Evolutionary conservation across 2,888 invertebrate species (phyloP), one percentile per base, ranked within the genome.

Genomic region (Napeogenes inachia): DNA sequence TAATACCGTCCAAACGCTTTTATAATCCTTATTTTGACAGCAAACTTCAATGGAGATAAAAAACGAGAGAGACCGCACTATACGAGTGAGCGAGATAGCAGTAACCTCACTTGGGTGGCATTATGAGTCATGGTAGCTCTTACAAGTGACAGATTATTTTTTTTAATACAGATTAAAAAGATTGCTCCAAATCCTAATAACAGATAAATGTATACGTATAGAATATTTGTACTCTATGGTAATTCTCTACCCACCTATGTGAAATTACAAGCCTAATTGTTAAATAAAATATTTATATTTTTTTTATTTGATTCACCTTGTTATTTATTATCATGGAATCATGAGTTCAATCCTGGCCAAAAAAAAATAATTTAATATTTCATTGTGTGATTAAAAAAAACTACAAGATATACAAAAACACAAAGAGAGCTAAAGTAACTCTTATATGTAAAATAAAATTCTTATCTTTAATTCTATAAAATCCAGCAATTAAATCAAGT

Each of bases 11-110:
- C 89, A 83, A 84, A 82, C 76, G 75, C 82, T 88, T 84, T 86
- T 87, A 88, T 88, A 89, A 89, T 89, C 87, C 87, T 89, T 89
- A 90, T 90, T 90, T 90, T 90, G 89, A 90, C 89, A 89, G 87
- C 85, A 80, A 84, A 84, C 84, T 84, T 87, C 85, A 89, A 87
- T 87, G 85, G 79, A 81, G 77, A 74, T 73, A 80, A 80, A 86
- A 86, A 87, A 85, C 62, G 73, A 81, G 65, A 47, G 77, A 66
- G 82, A 86, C 71, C 61, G 42, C 35, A 71, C 70, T 73, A 78
- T 82, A 76, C 66, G 71, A 8, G n/a, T 8, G 75, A 82, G 45
- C 56, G 80, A 70, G 81, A 80, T 0, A 55, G 72, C 21, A 42
- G 62, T 70, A 62, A 12, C 54, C 65, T 61, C 71, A 86, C 57